Evolutionary conservation across 2,797 vertebrate genomes (phyloP), one percentile per base, ranked within the genome.

Genomic region (Coluber constrictor): DNA sequence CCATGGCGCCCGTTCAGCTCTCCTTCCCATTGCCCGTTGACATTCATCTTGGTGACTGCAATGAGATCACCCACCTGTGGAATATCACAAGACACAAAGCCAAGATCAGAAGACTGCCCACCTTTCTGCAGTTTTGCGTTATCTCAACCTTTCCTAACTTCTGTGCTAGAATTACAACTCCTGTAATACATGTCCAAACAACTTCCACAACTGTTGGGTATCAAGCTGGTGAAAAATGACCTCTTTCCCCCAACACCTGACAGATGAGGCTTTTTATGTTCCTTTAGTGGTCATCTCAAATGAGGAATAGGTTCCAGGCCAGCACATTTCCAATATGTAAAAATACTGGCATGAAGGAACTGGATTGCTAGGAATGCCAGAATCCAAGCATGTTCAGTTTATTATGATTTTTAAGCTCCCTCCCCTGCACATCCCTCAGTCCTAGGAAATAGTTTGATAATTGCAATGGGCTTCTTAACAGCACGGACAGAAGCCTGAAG

Each of bases 31-130:
- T 94, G 94, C 25, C 94, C 94, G 0, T 94, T 94, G 88, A 94
- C 90, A n/a, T 94, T 93, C 94, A 94, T 94, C 89, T 94, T 94
- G 63, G 94, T 94, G 63, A 94, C 94, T 12, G 92, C 93, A 88
- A 94, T 93, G 83, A 93, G 90, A 57, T 94, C 94, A 66, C 94
- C 94, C 55, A 94, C 93, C 94, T 94, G 91, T 59, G n/a, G 66
- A 91, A 51, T 51, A 91, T 91, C 57, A 89, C 8, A 23, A 55
- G 60, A 89, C 20, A 87, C 51, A 93, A 90, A n/a, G 12, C 25
- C 43, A n/a, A 51, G 63, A 13, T 92, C 57, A 94, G 57, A 88
- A 83, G 47, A 15, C 51, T 2, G 5, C 10, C 27, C 55, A 87
- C 66, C 9, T 37, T 37, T 32, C 23, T 25, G 16, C 4, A 51